A percentile compares a stretch with the other conserved stretches of the same genome.
phyloP scores from a whole-genome alignment of 1,140 invertebrate species.

The Bombus vancouverensis region DNA sequence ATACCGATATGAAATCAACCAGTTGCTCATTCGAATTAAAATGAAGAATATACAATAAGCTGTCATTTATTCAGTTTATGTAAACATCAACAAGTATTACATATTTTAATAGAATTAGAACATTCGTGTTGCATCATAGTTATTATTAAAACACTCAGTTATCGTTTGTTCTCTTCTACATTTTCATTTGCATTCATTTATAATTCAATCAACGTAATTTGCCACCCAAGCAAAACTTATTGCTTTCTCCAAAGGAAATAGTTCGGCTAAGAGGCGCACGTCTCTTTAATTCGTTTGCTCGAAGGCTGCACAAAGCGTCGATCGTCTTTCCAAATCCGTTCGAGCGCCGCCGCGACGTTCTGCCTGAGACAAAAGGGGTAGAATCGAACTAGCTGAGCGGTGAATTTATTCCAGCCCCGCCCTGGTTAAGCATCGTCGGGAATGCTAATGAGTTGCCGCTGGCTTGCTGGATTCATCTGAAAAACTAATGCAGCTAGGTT shows the following conservation, averaged over 20 bases:
- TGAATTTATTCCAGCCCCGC: slow-evolving; percentile 47
- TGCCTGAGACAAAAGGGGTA: slow-evolving; percentile 33
- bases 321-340: slow-evolving; percentile 10
- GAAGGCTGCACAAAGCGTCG: slow-evolving; percentile 8
- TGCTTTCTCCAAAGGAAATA: neutral
- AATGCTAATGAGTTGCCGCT: slow-evolving; percentile 42
- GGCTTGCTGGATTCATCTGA: slow-evolving; percentile 17
- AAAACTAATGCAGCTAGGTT: slow-evolving; percentile 22
- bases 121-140: too few species aligned
- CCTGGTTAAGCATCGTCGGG: slow-evolving; percentile 38
- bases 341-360: neutral
- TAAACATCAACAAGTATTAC: too few species aligned
- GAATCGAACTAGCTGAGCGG: slow-evolving; percentile 42
- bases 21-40: neutral
- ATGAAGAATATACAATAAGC: too few species aligned
- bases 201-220: neutral
- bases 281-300: neutral
- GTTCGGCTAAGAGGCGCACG: neutral
- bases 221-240: neutral
- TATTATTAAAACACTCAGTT: too few species aligned
- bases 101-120: too few species aligned
- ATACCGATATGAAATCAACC: neutral
- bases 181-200: too few species aligned
- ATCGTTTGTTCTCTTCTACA: too few species aligned
- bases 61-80: too few species aligned